These are phyloP conservation scores for Philotrypesis tridentata DNA, from an alignment of 1,140 invertebrate species.

Conservation along the genomic window DNA sequence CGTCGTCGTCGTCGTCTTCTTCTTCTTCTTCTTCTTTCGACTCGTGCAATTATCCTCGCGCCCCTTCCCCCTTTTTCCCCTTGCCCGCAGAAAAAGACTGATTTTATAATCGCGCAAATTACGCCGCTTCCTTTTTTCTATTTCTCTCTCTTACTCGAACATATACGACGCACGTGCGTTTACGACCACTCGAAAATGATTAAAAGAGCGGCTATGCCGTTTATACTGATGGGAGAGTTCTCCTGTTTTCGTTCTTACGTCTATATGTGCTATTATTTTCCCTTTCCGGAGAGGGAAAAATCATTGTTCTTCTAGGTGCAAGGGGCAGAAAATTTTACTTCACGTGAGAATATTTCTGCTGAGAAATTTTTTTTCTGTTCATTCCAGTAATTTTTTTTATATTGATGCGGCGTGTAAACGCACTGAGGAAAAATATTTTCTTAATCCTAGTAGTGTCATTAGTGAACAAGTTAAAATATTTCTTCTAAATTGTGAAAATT, in stretches of 20 bases:
- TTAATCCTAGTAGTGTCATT: too few species aligned
- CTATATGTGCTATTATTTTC: neutral
- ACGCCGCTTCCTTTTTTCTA: neutral
- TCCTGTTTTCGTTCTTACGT: conserved; percentile 26
- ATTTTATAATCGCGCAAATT: conserved; percentile 41
- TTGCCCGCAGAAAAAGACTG: neutral
- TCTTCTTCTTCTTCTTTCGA: conserved; percentile 5
- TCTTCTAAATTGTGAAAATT: too few species aligned
- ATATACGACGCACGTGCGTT: neutral
- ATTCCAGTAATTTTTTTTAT: neutral
- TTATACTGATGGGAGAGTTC: conserved; percentile 30
- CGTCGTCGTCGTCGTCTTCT: too few species aligned
- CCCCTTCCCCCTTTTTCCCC: conserved; percentile 9
- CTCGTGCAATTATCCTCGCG: conserved; percentile 13
- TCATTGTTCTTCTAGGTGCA: neutral
- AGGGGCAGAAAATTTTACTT: neutral
- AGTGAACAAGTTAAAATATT: too few species aligned
- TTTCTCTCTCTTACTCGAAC: neutral
- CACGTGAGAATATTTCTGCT: neutral
- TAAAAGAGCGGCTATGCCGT: conserved; percentile 30
- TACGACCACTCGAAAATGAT: conserved; percentile 16
- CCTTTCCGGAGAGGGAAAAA: conserved; percentile 6
- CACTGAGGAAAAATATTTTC: too few species aligned
- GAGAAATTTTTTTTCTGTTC: neutral
- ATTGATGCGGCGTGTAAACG: neutral